These are phyloP conservation scores for Trachops cirrhosus DNA, from an alignment of 2,797 vertebrate genomes.

Conservation along the genomic window DNA sequence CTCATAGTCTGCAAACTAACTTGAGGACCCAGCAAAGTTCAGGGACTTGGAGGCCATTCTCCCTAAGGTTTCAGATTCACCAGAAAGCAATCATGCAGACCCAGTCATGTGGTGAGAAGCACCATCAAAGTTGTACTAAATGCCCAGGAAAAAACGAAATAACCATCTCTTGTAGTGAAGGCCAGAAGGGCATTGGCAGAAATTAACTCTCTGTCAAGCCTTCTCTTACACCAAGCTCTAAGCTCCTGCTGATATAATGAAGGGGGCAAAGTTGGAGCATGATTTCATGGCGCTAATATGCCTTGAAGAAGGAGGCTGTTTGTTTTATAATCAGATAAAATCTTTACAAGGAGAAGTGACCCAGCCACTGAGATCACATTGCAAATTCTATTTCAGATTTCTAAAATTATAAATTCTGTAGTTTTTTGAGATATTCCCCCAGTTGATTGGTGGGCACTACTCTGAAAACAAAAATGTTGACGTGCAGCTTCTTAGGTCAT, in stretches of 20 bases:
- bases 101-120: not conserved
- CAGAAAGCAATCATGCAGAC: not conserved
- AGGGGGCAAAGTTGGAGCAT: not conserved
- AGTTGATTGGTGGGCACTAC: constrained; percentile 14
- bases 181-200: constrained; percentile 37
- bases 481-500: constrained; percentile 15
- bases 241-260: not conserved
- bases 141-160: not conserved
- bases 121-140: not conserved
- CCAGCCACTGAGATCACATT: constrained; percentile 46
- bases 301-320: constrained; percentile 57
- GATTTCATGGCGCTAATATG: constrained; percentile 54
- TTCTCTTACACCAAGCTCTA: constrained; percentile 2
- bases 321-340: constrained; percentile 60
- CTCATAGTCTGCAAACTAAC: constrained; percentile 7
- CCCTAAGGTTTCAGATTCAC: not conserved
- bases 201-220: constrained; percentile 17
- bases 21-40: not conserved
- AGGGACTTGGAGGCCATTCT: not conserved
- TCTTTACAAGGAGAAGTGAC: not conserved
- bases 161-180: not conserved
- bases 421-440: not conserved
- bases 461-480: constrained; percentile 54
- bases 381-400: constrained; percentile 55
- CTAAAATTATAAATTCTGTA: constrained; percentile 55